These are phyloP conservation scores for Hipposideros armiger DNA, from an alignment of 2,113 vertebrate species.

Conservation along the genomic window DNA sequence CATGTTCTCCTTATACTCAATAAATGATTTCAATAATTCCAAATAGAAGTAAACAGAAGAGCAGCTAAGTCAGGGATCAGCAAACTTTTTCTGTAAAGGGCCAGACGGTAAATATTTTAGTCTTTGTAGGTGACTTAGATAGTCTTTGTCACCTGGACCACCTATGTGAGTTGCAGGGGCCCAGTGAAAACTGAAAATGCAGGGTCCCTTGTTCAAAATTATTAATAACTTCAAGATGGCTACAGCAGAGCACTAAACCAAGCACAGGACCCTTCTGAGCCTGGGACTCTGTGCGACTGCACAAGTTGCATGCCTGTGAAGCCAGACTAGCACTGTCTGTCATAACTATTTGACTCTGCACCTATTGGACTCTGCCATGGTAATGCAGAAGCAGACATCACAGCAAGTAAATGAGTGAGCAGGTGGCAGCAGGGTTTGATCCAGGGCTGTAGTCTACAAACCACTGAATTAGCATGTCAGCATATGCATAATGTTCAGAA, in stretches of 20 bases:
- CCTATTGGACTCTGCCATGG: no score
- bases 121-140: background rate
- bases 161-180: background rate
- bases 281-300: rapidly evolving
- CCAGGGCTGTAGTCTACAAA: background rate
- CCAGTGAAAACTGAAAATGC: background rate
- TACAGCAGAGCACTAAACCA: background rate
- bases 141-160: background rate
- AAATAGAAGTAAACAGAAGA: background rate
- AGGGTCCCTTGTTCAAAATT: background rate
- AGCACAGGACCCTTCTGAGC: background rate
- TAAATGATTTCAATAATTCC: background rate
- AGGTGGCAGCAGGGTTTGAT: background rate
- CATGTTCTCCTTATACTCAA: background rate
- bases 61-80: background rate
- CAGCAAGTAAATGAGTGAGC: background rate
- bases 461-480: background rate
- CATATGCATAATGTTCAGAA: background rate
- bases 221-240: background rate
- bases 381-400: background rate
- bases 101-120: background rate
- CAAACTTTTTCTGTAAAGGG: background rate
- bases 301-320: background rate
- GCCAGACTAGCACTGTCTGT: no score
- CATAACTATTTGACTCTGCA: no score